Conservation (phyloP, 30 jellyfish, hydroid and myxozoan species). For the Mastigias papua region DNA sequence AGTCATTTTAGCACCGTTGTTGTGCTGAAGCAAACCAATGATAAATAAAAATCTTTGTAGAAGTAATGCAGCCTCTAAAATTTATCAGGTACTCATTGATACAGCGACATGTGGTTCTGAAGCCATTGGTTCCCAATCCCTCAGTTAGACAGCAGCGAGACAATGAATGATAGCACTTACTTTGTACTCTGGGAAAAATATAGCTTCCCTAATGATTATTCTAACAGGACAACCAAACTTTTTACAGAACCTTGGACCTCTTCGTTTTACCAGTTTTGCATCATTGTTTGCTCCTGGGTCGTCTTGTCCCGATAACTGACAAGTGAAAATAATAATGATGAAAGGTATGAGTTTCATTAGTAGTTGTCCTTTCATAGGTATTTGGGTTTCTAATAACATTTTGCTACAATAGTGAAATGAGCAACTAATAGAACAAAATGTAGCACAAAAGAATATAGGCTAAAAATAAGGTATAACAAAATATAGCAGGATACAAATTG, state of each 20-base stretch:
- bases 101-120: too few species aligned
- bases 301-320: constrained; percentile 53
- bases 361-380: too few species aligned
- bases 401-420: not conserved
- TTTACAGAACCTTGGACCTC: constrained; percentile 52
- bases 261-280: constrained; percentile 31
- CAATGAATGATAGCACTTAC: not conserved
- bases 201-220: constrained; percentile 49
- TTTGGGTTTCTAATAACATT: too few species aligned
- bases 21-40: too few species aligned
- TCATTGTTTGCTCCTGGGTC: constrained; percentile 21
- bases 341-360: too few species aligned
- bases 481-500: not conserved
- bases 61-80: too few species aligned
- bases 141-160: not conserved
- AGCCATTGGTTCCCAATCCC: too few species aligned
- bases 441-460: not conserved
- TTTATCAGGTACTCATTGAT: too few species aligned
- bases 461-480: not conserved
- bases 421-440: not conserved
- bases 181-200: constrained; percentile 71
- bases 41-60: too few species aligned
- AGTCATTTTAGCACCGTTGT: too few species aligned
- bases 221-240: constrained; percentile 68
- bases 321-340: too few species aligned